A percentile compares a stretch with the other conserved stretches of the same genome.
These are phyloP conservation scores for Burhinus oedicnemus DNA, from an alignment of 2,113 vertebrate species.

Conservation along the genomic window DNA sequence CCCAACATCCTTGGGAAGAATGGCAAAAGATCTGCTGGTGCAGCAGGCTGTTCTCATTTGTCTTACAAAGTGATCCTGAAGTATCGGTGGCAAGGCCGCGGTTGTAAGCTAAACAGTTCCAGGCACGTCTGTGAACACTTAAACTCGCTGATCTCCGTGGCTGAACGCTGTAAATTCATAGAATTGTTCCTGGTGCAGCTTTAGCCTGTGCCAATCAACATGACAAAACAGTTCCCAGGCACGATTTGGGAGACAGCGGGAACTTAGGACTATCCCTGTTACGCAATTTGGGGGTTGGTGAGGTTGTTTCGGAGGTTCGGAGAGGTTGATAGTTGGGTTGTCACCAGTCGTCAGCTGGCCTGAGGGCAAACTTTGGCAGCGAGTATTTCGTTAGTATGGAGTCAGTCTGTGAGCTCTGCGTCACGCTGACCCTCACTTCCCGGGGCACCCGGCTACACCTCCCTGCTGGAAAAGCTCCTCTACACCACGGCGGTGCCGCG, in stretches of 20 bases:
- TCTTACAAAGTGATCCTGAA: background rate
- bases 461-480: background rate
- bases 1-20: background rate
- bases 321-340: background rate
- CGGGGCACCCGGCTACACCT: background rate
- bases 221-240: background rate
- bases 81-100: background rate
- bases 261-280: background rate
- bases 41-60: background rate
- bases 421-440: background rate
- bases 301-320: background rate
- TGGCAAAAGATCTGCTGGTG: background rate
- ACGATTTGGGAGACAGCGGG: background rate
- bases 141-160: background rate
- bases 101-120: background rate
- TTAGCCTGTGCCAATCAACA: background rate
- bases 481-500: background rate
- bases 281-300: rapidly evolving
- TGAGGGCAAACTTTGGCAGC: background rate
- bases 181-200: background rate
- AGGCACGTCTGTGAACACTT: background rate
- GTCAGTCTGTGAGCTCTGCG: background rate
- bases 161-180: background rate
- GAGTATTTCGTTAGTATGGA: background rate
- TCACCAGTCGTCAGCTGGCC: background rate